Evolutionary conservation across 2,797 vertebrate genomes (phyloP).

Genomic region (Bovichtus diacanthus): DNA sequence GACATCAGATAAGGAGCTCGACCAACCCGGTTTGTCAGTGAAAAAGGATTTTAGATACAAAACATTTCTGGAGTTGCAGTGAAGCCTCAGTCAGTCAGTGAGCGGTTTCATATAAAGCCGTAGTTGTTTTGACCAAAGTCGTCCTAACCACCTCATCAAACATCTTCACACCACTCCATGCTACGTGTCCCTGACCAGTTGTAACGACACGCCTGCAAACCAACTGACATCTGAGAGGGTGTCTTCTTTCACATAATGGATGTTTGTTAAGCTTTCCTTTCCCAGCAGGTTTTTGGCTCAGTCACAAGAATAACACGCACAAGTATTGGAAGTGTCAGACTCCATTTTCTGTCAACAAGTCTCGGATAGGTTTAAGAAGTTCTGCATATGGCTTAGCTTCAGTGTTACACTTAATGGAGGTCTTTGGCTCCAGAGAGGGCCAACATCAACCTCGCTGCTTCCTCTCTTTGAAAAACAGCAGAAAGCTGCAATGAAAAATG

Average conservation of each 20-base stretch:
- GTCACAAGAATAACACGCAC: conserved; percentile 82
- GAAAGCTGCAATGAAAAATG: conserved; percentile 77
- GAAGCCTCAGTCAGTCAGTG: conserved; percentile 46
- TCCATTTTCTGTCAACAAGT: conserved; percentile 81
- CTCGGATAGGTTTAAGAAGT: conserved; percentile 78
- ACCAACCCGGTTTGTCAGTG: conserved; percentile 2
- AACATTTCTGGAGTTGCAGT: conserved; percentile 28
- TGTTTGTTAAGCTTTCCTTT: conserved; percentile 65
- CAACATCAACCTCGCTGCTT: conserved; percentile 91
- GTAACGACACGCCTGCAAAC: conserved; percentile 57
- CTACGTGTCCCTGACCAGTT: conserved; percentile 23
- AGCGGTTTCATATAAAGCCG: conserved; percentile 29
- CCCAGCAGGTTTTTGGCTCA: conserved; percentile 65
- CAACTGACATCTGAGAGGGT: conserved; percentile 64
- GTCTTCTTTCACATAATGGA: conserved; percentile 71
- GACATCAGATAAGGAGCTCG: neutral
- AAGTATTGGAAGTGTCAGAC: conserved; percentile 86
- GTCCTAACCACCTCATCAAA: conserved; percentile 44
- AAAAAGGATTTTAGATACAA: conserved; percentile 21
- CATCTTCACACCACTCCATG: conserved; percentile 15
- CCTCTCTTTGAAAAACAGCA: conserved; percentile 85
- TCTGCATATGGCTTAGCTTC: conserved; percentile 69
- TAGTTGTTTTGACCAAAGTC: conserved; percentile 45
- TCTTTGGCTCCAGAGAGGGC: conserved; percentile 85
- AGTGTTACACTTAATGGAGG: conserved; percentile 90